These are phyloP conservation scores for Grantiella picta DNA, from an alignment of 2,113 vertebrate species.

Conservation along the genomic window DNA sequence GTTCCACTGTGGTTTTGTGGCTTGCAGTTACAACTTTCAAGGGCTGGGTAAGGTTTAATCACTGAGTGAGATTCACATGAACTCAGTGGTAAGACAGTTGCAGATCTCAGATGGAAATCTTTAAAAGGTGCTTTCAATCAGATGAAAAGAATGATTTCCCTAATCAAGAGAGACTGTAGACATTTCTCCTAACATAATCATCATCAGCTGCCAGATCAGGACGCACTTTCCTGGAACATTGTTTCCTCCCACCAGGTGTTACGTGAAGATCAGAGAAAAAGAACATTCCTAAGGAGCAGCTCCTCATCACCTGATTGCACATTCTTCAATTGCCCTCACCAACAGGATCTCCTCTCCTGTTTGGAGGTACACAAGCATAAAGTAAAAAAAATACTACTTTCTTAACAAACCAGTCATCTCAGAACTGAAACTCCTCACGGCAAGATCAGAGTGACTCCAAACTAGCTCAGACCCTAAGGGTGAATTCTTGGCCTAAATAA, in stretches of 20 bases:
- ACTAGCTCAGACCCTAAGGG: not conserved
- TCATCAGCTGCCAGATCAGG: not conserved
- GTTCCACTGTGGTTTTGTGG: not conserved
- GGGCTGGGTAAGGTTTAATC: not conserved
- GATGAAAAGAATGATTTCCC: not conserved
- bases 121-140: not conserved
- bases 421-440: not conserved
- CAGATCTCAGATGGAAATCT: not conserved
- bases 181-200: not conserved
- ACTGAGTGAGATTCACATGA: not conserved
- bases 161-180: not conserved
- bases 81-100: not conserved
- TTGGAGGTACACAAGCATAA: not conserved
- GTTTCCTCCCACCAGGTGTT: not conserved
- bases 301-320: not conserved
- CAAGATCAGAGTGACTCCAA: not conserved
- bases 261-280: rapidly evolving
- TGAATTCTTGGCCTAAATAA: not conserved
- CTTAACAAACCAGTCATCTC: not conserved
- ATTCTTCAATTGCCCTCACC: not conserved
- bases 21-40: not conserved
- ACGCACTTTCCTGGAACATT: not conserved
- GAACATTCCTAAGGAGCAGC: not conserved
- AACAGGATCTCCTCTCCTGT: not conserved
- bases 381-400: not conserved